These are phyloP conservation scores for Capreolus pygargus DNA, from an alignment of 2,113 vertebrate species.

Conservation along the genomic window DNA sequence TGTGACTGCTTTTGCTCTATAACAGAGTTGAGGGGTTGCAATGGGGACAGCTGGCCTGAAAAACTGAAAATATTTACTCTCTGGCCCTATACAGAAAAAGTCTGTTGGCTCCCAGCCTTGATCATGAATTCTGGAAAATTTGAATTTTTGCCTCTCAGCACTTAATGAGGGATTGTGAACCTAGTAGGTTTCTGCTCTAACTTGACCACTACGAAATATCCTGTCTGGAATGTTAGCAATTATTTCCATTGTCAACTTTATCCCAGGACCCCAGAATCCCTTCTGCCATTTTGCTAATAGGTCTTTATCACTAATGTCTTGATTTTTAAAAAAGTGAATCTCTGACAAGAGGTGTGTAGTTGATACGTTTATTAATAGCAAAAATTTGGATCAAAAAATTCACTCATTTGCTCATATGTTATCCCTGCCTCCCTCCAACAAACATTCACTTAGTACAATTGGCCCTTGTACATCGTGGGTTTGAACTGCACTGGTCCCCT, in stretches of 20 bases:
- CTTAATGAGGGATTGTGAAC: neutral
- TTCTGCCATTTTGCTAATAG: neutral
- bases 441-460: neutral
- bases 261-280: neutral
- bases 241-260: neutral
- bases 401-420: neutral
- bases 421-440: neutral
- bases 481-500: neutral
- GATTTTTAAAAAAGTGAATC: neutral
- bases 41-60: neutral
- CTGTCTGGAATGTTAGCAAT: neutral
- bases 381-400: neutral
- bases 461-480: neutral
- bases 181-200: neutral
- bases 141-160: neutral
- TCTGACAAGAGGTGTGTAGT: neutral
- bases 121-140: neutral
- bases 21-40: neutral
- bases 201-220: neutral
- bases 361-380: neutral
- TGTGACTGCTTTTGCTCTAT: neutral
- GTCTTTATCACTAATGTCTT: neutral
- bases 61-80: neutral
- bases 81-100: neutral
- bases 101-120: neutral